These are phyloP conservation scores for Zosterops pallidus DNA, from an alignment of 2,113 vertebrate species.

Conservation along the genomic window DNA sequence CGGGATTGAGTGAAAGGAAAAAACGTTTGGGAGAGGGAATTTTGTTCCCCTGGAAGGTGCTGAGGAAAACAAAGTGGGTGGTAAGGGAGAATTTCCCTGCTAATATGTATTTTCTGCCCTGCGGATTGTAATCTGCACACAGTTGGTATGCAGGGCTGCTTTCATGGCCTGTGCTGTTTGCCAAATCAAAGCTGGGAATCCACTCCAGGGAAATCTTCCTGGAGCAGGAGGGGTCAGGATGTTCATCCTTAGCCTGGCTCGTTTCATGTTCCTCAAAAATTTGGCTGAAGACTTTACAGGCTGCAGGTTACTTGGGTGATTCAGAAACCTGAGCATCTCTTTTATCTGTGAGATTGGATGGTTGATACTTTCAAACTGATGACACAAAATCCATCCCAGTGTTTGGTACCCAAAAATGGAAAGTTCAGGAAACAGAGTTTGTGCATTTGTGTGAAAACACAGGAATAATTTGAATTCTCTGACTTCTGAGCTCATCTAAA, in stretches of 20 bases:
- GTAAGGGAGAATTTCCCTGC: not conserved
- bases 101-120: not conserved
- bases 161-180: not conserved
- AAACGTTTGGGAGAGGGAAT: not conserved
- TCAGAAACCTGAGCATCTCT: not conserved
- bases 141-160: not conserved
- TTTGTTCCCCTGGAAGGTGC: not conserved
- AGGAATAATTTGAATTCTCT: not conserved
- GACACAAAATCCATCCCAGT: not conserved
- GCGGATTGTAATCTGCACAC: not conserved
- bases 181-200: not conserved
- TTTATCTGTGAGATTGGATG: not conserved
- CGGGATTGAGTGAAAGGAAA: not conserved
- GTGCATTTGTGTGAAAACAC: not conserved
- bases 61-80: slow-evolving; percentile 19
- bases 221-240: not conserved
- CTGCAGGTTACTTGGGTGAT: not conserved
- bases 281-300: not conserved
- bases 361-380: not conserved
- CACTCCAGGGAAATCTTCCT: not conserved
- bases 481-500: not conserved
- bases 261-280: accelerated
- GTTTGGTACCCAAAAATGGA: not conserved
- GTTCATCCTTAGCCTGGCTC: not conserved
- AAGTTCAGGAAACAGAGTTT: not conserved